Evolutionary conservation across 2,797 vertebrate species (phyloP).

Genomic region (Sebastiscus albofasciatus): DNA sequence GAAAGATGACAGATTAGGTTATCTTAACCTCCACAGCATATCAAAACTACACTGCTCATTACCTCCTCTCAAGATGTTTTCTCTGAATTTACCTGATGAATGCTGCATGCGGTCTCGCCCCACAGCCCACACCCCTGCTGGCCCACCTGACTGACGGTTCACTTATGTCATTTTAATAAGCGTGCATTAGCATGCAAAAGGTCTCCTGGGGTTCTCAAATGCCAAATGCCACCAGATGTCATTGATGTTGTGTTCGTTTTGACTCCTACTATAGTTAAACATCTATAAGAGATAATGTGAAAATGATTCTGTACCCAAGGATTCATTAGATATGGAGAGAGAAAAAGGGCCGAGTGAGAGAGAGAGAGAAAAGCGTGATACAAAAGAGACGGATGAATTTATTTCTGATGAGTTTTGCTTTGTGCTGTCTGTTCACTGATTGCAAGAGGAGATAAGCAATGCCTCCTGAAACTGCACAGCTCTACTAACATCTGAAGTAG

Average conservation of each 20-base stretch:
- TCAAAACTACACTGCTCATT: conserved; percentile 59
- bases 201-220: conserved; percentile 54
- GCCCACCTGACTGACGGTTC: conserved; percentile 43
- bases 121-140: conserved; percentile 29
- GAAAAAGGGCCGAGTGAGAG: background rate
- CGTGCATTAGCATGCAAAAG: conserved; percentile 50
- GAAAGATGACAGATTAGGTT: conserved; percentile 71
- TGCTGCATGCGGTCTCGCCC: conserved; percentile 11
- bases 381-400: background rate
- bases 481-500: background rate
- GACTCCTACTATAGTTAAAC: conserved; percentile 35
- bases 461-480: background rate
- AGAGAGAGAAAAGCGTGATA: background rate
- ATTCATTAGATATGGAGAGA: background rate
- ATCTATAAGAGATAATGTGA: conserved; percentile 27
- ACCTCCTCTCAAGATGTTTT: conserved; percentile 54
- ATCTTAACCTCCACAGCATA: conserved; percentile 58
- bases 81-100: conserved; percentile 53
- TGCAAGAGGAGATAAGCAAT: background rate
- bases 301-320: conserved; percentile 23
- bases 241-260: conserved; percentile 48
- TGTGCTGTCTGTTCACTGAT: background rate
- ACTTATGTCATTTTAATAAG: conserved; percentile 61
- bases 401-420: background rate
- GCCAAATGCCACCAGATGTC: conserved; percentile 44